Evolutionary conservation across 1,140 invertebrate species (phyloP), one percentile per base, ranked within the genome.

Genomic region (Ceratoteleas bidentatus): DNA sequence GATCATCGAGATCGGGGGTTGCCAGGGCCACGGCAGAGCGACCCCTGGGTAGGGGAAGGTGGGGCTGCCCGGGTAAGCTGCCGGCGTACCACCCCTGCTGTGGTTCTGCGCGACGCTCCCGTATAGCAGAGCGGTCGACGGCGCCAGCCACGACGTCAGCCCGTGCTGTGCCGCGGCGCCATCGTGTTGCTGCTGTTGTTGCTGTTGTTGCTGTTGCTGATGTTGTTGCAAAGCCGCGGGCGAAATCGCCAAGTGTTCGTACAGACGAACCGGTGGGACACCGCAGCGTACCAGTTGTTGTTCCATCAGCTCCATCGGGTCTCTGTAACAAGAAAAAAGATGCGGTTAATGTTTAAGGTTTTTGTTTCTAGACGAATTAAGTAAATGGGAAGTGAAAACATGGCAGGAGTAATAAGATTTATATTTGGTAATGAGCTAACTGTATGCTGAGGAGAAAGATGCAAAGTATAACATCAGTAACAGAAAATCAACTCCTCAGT

Each of bases 301-400:
- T 58, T 92, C 91, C 90, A 92, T 92, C 45, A 92, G 47, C 14
- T 92, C 91, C 91, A 92, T 91, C 2, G 90, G 91, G 45, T 92
- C 91, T 14, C 91, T 92, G 88, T 0, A 89, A 89, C 24, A 24
- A 24, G 24, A 24, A 24, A 24, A 24, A 24, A 24, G 1, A 2
- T 24, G 24, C 1, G 24, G 24, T 24, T 24, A 24, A 24, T 2
- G 24, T 24, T 24, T 24, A 4, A 24, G 24, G 24, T 24, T 24
- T 4, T 24, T 24, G 24, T 24, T 24, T 4, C 4, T 24, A 4
- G 24, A 4, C 4, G 4, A 24, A 24, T 24, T 1, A 4, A 24
- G 24, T 24, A 2, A 24, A 24, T 24, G n/a, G n/a, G n/a, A n/a
- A n/a, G n/a, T n/a, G n/a, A n/a, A n/a, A n/a, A n/a, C n/a, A n/a